Conservation (phyloP, 2,797 vertebrate species). For the Argyrosomus regius region DNA sequence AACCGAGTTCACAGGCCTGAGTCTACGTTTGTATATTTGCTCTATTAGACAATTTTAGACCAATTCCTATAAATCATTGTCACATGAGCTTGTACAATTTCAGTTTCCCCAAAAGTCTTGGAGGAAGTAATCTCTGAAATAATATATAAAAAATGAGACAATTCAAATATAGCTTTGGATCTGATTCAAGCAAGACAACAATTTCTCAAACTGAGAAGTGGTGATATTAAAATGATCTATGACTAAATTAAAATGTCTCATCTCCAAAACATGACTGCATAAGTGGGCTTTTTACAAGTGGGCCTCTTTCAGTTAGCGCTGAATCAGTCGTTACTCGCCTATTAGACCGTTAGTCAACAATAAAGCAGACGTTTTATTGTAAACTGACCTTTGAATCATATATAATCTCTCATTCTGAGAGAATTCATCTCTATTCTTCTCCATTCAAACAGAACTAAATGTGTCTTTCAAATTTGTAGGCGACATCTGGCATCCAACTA, state of each 20-base stretch:
- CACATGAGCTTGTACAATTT: not conserved
- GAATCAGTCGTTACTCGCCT: constrained; percentile 15
- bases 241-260: not conserved
- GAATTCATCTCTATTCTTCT: constrained; percentile 32
- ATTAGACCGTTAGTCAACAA: not conserved
- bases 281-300: not conserved
- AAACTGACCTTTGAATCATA: constrained; percentile 29
- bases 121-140: not conserved
- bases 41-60: not conserved
- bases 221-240: not conserved
- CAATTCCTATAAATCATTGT: not conserved
- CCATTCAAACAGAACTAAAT: constrained; percentile 47
- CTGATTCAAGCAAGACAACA: not conserved
- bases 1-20: not conserved
- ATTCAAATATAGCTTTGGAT: not conserved
- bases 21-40: not conserved
- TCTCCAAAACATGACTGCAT: not conserved
- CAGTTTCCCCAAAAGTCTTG: not conserved
- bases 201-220: not conserved
- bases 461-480: constrained; percentile 41
- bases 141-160: not conserved
- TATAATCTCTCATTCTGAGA: constrained; percentile 15
- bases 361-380: constrained; percentile 10
- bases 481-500: constrained; percentile 58
- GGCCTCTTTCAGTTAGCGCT: not conserved